Conservation (phyloP, 2,113 vertebrate species). For the Sander vitreus region DNA sequence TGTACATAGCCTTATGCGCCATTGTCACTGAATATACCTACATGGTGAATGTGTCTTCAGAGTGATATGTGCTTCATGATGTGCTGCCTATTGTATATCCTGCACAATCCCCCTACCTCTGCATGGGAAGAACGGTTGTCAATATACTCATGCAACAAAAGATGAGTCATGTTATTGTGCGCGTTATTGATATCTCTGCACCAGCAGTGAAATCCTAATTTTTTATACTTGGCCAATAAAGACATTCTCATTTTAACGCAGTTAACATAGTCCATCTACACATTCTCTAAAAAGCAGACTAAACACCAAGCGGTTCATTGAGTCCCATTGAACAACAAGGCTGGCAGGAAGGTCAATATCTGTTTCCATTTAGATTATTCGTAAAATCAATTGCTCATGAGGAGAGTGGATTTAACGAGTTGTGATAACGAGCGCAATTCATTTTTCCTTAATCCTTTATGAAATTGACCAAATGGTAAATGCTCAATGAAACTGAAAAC, state of each 20-base stretch:
- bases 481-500: constrained; percentile 25
- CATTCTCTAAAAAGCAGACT: constrained; percentile 15
- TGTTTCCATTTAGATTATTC: constrained; percentile 50
- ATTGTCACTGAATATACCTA: constrained; percentile 2
- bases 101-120: neutral
- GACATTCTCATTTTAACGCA: constrained; percentile 7
- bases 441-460: constrained; percentile 29
- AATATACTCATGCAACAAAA: neutral
- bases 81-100: neutral
- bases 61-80: neutral
- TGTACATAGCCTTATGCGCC: neutral
- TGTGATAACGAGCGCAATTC: constrained; percentile 41
- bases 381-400: constrained; percentile 55
- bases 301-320: constrained; percentile 6
- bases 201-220: neutral
- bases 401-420: constrained; percentile 55
- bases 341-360: constrained; percentile 44
- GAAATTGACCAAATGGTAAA: constrained; percentile 32
- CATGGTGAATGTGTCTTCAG: neutral
- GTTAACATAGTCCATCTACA: constrained; percentile 9
- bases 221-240: constrained; percentile 3
- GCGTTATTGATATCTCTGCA: neutral
- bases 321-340: constrained; percentile 1
- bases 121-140: neutral
- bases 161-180: neutral